phyloP scores from a whole-genome alignment of 1,140 invertebrate genomes.

The Oncopodura yosiiana region DNA sequence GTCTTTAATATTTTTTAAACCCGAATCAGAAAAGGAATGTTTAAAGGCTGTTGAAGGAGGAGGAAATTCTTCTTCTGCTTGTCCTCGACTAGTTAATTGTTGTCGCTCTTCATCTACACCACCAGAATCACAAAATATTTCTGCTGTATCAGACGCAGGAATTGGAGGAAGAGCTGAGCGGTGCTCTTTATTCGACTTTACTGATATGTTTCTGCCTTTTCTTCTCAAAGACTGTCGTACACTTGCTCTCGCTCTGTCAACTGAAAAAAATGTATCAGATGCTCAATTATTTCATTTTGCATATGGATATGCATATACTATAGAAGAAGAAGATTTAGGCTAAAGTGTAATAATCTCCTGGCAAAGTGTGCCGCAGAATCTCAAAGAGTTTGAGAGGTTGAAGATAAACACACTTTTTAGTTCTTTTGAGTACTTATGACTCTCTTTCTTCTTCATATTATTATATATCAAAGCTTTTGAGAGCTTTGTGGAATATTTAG shows the following conservation, averaged over 20 bases:
- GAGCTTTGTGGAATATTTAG: too few species aligned
- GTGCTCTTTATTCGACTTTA: conserved; percentile 16
- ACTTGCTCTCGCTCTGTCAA: conserved; percentile 56
- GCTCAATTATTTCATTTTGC: too few species aligned
- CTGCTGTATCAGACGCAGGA: conserved; percentile 22
- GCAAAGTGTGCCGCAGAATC: too few species aligned
- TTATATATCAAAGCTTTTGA: too few species aligned
- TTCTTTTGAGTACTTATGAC: too few species aligned
- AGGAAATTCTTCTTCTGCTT: neutral
- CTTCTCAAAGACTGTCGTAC: conserved; percentile 45
- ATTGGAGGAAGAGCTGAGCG: conserved; percentile 17
- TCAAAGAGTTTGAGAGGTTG: too few species aligned
- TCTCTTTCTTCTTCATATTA: too few species aligned
- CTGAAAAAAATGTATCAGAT: conserved; percentile 45
- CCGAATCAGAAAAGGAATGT: conserved; percentile 23
- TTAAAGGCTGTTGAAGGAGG: conserved; percentile 7
- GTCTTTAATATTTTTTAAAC: too few species aligned
- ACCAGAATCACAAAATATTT: conserved; percentile 4
- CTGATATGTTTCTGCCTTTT: conserved; percentile 19
- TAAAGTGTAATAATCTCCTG: too few species aligned
- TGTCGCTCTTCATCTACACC: neutral
- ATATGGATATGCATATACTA: too few species aligned
- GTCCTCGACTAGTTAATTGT: neutral
- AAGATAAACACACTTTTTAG: too few species aligned
- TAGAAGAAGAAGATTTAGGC: too few species aligned